Conservation (phyloP, 2,113 vertebrate genomes). For the Oncorhynchus gorbuscha region DNA sequence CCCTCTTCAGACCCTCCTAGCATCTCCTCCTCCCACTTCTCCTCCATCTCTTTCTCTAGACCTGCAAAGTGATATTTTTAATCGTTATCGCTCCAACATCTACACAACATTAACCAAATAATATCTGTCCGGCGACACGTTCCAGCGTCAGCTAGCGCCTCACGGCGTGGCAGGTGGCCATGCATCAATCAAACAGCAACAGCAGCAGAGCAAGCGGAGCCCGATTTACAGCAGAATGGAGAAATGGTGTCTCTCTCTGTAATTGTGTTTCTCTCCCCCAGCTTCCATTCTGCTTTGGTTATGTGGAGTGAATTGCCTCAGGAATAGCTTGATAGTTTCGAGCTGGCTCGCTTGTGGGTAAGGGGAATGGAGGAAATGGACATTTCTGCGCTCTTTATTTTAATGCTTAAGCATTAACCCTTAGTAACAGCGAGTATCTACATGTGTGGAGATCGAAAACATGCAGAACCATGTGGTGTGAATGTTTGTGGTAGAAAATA, state of each 20-base stretch:
- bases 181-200: conserved; percentile 57
- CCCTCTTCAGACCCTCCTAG: neutral
- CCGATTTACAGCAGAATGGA: conserved; percentile 19
- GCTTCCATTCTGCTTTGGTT: conserved; percentile 28
- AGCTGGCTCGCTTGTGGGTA: neutral
- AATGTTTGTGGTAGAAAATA: neutral
- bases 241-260: conserved; percentile 33
- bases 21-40: conserved; percentile 16
- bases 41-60: conserved; percentile 9
- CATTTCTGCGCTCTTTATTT: conserved; percentile 15
- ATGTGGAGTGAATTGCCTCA: conserved; percentile 31
- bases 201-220: conserved; percentile 1
- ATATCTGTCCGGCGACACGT: conserved; percentile 65
- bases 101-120: conserved; percentile 77
- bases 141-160: conserved; percentile 56
- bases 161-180: conserved; percentile 61
- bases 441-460: neutral
- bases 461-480: conserved; percentile 2
- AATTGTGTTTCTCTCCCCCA: conserved; percentile 44
- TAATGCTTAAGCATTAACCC: neutral
- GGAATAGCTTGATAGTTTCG: conserved; percentile 35
- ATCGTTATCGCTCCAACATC: conserved; percentile 61
- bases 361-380: conserved; percentile 14
- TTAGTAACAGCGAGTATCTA: neutral
- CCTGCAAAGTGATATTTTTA: conserved; percentile 50